Conservation (phyloP, 2,888 invertebrate genomes). For the Leucophenga montana region DNA sequence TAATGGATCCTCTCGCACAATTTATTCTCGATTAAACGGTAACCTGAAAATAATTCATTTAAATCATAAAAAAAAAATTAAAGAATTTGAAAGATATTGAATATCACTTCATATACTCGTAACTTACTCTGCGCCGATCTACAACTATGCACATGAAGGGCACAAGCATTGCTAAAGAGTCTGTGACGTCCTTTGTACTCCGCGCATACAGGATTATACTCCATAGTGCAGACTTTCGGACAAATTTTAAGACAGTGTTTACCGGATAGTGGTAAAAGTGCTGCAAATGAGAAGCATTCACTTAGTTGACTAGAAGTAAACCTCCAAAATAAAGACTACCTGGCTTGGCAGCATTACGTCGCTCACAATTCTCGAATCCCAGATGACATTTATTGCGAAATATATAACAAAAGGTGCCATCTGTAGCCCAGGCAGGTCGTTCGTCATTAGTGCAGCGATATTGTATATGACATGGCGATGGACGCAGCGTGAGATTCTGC, state of each 20-base stretch:
- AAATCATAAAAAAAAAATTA: neutral
- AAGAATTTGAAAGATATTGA: neutral
- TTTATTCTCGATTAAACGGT: too few relatives aligned
- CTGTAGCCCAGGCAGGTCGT: neutral
- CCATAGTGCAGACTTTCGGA: slow-evolving; percentile 14
- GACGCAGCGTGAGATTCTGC: too few relatives aligned
- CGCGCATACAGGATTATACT: slow-evolving; percentile 35
- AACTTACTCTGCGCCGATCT: slow-evolving; percentile 30
- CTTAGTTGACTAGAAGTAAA: too few relatives aligned
- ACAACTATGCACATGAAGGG: slow-evolving; percentile 28
- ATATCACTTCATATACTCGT: too few relatives aligned
- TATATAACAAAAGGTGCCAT: slow-evolving; percentile 14
- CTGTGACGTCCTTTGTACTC: slow-evolving; percentile 18
- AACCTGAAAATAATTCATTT: too few relatives aligned
- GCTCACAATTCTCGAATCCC: slow-evolving; percentile 32
- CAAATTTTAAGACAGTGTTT: slow-evolving; percentile 36
- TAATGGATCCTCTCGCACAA: too few relatives aligned
- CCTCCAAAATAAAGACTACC: neutral
- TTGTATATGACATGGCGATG: too few relatives aligned
- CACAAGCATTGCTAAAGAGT: neutral
- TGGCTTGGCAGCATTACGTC: neutral
- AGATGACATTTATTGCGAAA: slow-evolving; percentile 32
- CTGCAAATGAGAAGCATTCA: slow-evolving; percentile 8
- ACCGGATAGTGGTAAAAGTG: slow-evolving; percentile 3
- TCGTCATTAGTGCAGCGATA: neutral